Percentiles rank a stretch among this genome's conserved stretches.
phyloP scores from a whole-genome alignment of 2,797 vertebrate species.

The Synanceia verrucosa region DNA sequence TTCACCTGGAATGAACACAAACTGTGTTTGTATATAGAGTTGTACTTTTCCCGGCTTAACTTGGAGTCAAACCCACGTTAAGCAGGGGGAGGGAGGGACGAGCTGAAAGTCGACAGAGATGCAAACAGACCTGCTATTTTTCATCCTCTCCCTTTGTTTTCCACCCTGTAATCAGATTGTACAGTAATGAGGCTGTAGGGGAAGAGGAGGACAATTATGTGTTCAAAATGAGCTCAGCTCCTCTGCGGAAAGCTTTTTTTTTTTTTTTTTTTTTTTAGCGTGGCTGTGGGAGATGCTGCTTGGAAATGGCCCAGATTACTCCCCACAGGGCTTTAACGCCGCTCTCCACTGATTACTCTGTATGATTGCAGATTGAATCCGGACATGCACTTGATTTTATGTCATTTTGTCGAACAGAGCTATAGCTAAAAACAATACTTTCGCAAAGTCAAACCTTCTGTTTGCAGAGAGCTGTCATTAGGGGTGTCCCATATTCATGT shows the following conservation, averaged over 20 bases:
- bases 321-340: conserved; percentile 63
- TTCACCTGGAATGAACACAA: conserved; percentile 64
- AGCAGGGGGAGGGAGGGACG: background rate
- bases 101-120: conserved; percentile 15
- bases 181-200: conserved; percentile 76
- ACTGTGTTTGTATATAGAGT: conserved; percentile 58
- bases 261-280: background rate
- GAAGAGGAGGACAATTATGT: conserved; percentile 76
- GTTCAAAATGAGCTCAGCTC: conserved; percentile 80
- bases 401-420: conserved; percentile 41
- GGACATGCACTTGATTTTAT: conserved; percentile 57
- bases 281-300: conserved; percentile 66
- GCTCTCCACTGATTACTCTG: conserved; percentile 60
- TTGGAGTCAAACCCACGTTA: conserved; percentile 14
- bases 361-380: conserved; percentile 68
- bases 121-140: conserved; percentile 54
- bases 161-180: conserved; percentile 70
- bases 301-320: conserved; percentile 76
- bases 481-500: too few relatives aligned
- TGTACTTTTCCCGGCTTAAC: conserved; percentile 26
- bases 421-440: conserved; percentile 25
- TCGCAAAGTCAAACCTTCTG: conserved; percentile 17
- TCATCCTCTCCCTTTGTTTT: conserved; percentile 66
- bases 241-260: conserved; percentile 59
- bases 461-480: conserved; percentile 6